Evolutionary conservation across 2,113 vertebrate genomes (phyloP), one percentile per base, ranked within the genome.

Genomic region (Dromaius novaehollandiae): DNA sequence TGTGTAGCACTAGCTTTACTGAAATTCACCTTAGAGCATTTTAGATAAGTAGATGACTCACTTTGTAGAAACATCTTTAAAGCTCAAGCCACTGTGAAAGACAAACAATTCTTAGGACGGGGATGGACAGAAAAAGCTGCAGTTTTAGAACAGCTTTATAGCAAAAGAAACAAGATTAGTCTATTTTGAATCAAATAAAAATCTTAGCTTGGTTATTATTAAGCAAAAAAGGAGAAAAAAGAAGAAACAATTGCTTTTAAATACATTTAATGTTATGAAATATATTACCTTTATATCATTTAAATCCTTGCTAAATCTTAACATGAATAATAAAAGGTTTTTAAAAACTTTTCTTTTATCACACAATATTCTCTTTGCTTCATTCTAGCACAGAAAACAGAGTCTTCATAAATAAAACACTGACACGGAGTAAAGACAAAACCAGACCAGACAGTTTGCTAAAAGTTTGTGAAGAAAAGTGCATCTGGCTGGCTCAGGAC

Each of bases 391-490:
- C 85, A 91, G 95, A 94, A 94, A 85, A 97, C 69, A 89, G 50
- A 92, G 38, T 88, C 40, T 90, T 96, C 85, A 96, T 95, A 97
- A 97, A 97, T 96, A 96, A 95, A 97, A 97, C 96, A 97, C 85
- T 96, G 95, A 94, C 89, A 75, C 68, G 61, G 82, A 94, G 78
- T 88, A 20, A 88, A 86, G 91, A 96, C 71, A 88, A 95, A 97
- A 88, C 82, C 80, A 97, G 97, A 93, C 96, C 94, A 97, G 93
- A 86, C 88, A 95, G 93, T 90, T 93, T 83, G 82, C 73, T 91
- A 88, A 88, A 87, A 40, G 61, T 38, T 26, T 79, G 73, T 95
- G 93, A 93, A 82, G 65, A 82, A 96, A 95, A 95, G 89, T 93
- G 91, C 96, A 91, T 90, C 91, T 97, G 96, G 93, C 93, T 97